Evolutionary conservation across 1,140 invertebrate species (phyloP).

Genomic region (Vanessa tameamea): DNA sequence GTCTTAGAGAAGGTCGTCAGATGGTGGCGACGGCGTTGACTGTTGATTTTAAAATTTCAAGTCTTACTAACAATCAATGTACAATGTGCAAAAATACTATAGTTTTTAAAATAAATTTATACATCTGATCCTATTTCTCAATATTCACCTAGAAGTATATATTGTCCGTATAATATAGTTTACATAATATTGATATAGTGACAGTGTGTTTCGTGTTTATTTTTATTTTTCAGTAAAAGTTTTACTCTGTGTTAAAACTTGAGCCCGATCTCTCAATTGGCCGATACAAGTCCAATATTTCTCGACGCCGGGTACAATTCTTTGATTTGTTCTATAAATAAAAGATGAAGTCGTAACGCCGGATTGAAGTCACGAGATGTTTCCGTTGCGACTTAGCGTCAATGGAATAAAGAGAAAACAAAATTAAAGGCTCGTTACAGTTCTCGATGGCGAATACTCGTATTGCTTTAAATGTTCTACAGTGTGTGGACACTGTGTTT

Average conservation of each 20-base stretch:
- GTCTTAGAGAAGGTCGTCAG: not conserved
- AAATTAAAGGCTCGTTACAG: conserved; percentile 1
- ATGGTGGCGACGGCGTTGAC: too few relatives aligned
- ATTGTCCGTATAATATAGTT: too few relatives aligned
- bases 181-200: too few relatives aligned
- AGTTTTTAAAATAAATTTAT: too few relatives aligned
- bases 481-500: too few relatives aligned
- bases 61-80: too few relatives aligned
- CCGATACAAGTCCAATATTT: conserved; percentile 8
- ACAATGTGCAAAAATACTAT: too few relatives aligned
- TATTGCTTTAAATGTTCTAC: too few relatives aligned
- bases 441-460: not conserved
- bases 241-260: not conserved
- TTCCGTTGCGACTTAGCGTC: conserved; percentile 11
- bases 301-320: not conserved
- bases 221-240: conserved; percentile 1
- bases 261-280: not conserved
- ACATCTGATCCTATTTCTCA: too few relatives aligned
- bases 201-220: not conserved
- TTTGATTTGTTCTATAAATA: conserved; percentile 12
- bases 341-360: conserved; percentile 6
- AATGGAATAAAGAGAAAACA: conserved; percentile 10
- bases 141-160: too few relatives aligned
- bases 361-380: conserved; percentile 16
- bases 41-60: too few relatives aligned